Percentiles rank a stretch among this genome's conserved stretches.
These are phyloP conservation scores for Alcedo atthis DNA, from an alignment of 2,797 vertebrate species.

Conservation along the genomic window DNA sequence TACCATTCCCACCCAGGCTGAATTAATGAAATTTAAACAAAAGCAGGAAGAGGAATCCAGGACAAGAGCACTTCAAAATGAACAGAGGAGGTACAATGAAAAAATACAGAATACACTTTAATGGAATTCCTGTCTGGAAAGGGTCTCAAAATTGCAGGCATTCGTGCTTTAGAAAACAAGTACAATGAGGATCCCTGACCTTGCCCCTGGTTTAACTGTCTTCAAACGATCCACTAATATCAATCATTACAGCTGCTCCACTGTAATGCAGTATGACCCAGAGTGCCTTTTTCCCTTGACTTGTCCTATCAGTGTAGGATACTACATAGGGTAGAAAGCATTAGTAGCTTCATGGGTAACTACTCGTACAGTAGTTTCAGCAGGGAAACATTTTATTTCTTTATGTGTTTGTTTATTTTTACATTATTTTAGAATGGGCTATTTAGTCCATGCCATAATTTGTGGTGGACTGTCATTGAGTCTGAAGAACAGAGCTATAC, in stretches of 20 bases:
- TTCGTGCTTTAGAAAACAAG: neutral
- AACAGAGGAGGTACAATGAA: constrained; percentile 81
- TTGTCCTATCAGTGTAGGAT: neutral
- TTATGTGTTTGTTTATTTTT: neutral
- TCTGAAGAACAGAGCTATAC: neutral
- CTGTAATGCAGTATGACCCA: neutral
- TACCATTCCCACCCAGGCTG: constrained; percentile 78
- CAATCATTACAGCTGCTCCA: neutral
- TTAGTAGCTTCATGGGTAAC: neutral
- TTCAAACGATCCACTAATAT: neutral
- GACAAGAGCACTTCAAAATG: constrained; percentile 62
- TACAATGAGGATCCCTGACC: neutral
- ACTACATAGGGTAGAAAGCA: neutral
- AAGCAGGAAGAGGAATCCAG: constrained; percentile 74
- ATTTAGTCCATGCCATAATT: neutral
- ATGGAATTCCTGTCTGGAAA: neutral
- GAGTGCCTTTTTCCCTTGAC: neutral
- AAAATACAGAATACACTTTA: neutral
- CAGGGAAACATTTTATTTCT: neutral
- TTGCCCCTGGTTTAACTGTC: neutral
- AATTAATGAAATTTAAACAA: constrained; percentile 73
- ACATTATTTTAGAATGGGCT: neutral
- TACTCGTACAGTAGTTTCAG: neutral
- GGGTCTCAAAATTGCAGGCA: neutral
- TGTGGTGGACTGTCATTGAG: neutral